A percentile compares a stretch with the other conserved stretches of the same genome.
phyloP scores from a whole-genome alignment of 37 sponge, comb jelly and placozoan genomes.

The Lycopodina hypogea region DNA sequence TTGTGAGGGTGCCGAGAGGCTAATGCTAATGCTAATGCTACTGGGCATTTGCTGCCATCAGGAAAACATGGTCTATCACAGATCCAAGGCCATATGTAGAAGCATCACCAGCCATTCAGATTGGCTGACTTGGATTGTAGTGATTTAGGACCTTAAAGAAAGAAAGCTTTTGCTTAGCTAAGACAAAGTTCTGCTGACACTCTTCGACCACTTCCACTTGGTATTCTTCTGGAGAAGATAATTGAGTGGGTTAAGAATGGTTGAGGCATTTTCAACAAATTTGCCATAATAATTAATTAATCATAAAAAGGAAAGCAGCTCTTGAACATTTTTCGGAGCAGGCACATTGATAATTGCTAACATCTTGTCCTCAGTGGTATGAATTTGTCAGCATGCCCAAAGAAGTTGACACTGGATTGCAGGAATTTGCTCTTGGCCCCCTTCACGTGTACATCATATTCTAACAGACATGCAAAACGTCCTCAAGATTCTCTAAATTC shows the following conservation, averaged over 20 bases:
- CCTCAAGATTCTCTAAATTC: not conserved
- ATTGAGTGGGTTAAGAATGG: conserved; percentile 1
- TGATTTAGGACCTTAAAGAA: not conserved
- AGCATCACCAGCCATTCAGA: not conserved
- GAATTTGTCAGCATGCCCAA: not conserved
- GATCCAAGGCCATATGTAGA: not conserved
- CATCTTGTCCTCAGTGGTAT: not conserved
- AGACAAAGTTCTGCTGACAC: not conserved
- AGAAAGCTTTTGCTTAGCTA: not conserved
- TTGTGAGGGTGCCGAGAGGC: not conserved
- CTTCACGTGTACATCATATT: too few species aligned
- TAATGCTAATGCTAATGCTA: too few species aligned
- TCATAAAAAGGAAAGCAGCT: not conserved
- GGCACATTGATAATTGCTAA: conserved; percentile 5
- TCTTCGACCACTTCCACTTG: conserved; percentile 5
- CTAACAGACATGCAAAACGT: too few species aligned
- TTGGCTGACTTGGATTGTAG: not conserved
- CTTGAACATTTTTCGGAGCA: not conserved
- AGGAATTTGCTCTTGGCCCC: too few species aligned
- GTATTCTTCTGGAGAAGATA: not conserved
- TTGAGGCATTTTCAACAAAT: not conserved
- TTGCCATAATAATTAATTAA: not conserved
- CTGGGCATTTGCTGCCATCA: too few species aligned
- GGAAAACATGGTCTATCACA: not conserved
- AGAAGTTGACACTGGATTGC: too few species aligned